phyloP scores from a whole-genome alignment of 2,888 invertebrate species.

The Sympetrum striolatum region DNA sequence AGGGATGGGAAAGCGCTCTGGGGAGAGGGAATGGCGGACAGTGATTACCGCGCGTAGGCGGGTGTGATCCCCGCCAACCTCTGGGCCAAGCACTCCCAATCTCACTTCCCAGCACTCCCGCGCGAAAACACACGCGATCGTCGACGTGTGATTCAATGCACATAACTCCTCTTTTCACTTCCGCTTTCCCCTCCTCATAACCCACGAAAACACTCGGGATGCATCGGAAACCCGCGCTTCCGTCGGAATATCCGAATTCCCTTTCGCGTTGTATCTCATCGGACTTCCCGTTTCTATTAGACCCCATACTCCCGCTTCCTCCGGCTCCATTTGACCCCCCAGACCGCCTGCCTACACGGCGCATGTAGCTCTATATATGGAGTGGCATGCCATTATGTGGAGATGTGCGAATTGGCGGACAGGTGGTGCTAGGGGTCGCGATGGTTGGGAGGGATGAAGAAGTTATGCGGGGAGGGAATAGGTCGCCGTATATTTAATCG shows the following conservation, averaged over 20 bases:
- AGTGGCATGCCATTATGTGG: not conserved
- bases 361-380: not conserved
- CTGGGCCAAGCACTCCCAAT: not conserved
- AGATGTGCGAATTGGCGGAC: not conserved
- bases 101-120: not conserved
- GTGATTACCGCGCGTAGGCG: not conserved
- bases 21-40: not conserved
- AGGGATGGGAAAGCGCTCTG: not conserved
- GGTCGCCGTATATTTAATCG: not conserved
- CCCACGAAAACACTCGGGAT: constrained; percentile 15
- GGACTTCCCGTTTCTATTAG: not conserved
- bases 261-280: not conserved
- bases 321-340: not conserved
- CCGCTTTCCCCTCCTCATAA: constrained; percentile 1
- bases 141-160: constrained; percentile 20
- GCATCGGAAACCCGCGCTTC: not conserved
- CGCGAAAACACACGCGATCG: not conserved
- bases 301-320: not conserved
- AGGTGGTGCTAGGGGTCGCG: not conserved
- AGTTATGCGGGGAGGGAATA: not conserved
- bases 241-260: not conserved
- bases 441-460: not conserved
- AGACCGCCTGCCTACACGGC: not conserved
- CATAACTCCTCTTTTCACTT: not conserved
- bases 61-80: not conserved